Conservation (phyloP, 2,888 invertebrate genomes). For the Dusona sp. region DNA sequence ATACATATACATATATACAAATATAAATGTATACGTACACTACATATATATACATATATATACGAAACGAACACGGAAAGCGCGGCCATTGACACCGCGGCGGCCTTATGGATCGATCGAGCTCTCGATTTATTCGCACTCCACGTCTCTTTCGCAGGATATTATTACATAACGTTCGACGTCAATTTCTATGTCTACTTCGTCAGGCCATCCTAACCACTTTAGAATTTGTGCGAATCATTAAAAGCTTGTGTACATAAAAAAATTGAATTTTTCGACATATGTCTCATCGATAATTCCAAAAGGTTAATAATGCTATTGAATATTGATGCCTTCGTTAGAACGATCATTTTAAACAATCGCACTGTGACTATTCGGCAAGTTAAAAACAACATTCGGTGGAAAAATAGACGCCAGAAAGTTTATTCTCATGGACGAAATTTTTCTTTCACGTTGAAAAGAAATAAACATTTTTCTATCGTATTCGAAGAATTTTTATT, state of each 20-base stretch:
- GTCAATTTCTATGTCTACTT: constrained; percentile 39
- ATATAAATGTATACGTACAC: background rate
- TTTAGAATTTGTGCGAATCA: background rate
- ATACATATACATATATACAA: constrained; percentile 20
- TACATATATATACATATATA: background rate
- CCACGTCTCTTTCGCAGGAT: constrained; percentile 27
- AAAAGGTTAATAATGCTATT: background rate
- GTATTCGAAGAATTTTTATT: background rate
- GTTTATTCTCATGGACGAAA: background rate
- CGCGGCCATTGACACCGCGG: constrained; percentile 75
- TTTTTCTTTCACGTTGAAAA: background rate
- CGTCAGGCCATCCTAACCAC: background rate
- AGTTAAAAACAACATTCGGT: background rate
- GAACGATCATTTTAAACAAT: background rate
- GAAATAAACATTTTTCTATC: background rate
- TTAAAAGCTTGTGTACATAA: background rate
- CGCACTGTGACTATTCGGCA: background rate
- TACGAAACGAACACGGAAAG: constrained; percentile 53
- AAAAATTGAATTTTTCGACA: background rate
- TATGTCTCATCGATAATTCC: background rate
- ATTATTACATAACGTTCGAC: constrained; percentile 14
- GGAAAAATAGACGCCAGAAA: background rate
- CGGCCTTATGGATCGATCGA: constrained; percentile 73
- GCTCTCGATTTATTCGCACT: constrained; percentile 75
- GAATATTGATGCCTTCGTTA: background rate